Percentiles rank a stretch among this genome's conserved stretches.
Evolutionary conservation across 2,113 vertebrate species (phyloP).

Genomic region (Tetrao urogallus): DNA sequence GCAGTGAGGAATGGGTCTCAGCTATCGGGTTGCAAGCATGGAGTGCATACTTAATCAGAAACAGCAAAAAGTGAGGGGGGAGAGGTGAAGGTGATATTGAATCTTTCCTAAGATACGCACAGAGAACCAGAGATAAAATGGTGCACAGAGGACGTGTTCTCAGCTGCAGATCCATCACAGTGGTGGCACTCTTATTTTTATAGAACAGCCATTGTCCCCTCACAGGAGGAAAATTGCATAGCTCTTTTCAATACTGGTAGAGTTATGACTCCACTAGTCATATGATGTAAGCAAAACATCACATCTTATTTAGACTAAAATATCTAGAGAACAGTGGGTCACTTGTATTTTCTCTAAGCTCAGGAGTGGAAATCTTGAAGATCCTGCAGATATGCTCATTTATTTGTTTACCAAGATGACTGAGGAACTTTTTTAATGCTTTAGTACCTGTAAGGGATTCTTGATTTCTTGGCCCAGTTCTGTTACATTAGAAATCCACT

Average conservation of each 20-base stretch:
- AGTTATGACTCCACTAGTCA: conserved; percentile 8
- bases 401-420: neutral
- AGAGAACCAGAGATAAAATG: neutral
- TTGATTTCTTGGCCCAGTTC: neutral
- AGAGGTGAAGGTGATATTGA: neutral
- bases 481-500: neutral
- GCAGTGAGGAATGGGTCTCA: neutral
- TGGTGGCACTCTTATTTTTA: conserved; percentile 38
- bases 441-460: neutral
- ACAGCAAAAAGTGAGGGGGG: neutral
- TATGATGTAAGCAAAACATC: neutral
- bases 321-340: neutral
- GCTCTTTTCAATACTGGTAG: neutral
- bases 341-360: neutral
- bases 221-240: conserved; percentile 26
- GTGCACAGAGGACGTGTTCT: neutral
- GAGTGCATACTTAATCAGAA: conserved; percentile 1
- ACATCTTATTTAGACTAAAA: neutral
- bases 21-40: neutral
- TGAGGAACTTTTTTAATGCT: neutral
- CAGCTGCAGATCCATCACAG: conserved; percentile 20
- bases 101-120: neutral
- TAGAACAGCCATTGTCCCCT: conserved; percentile 9
- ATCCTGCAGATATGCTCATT: neutral
- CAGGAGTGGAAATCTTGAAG: neutral